These are phyloP conservation scores for Heterodera carotae DNA, from an alignment of 1,140 invertebrate genomes.

Conservation along the genomic window DNA sequence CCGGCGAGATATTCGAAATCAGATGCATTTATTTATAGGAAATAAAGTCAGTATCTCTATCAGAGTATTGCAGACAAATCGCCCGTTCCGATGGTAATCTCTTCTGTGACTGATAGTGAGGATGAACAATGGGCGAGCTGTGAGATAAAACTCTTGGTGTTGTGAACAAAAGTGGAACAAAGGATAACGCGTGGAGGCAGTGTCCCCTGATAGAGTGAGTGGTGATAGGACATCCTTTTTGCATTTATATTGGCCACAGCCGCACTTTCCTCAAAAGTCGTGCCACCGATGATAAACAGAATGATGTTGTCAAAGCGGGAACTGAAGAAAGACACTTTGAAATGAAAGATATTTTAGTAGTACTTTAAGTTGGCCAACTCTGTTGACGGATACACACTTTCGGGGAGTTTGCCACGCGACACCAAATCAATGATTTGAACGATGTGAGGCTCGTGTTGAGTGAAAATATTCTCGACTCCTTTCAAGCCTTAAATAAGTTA, in stretches of 20 bases:
- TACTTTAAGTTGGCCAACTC: constrained; percentile 42
- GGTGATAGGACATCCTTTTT: constrained; percentile 68
- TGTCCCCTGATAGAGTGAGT: constrained; percentile 2
- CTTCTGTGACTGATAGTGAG: neutral
- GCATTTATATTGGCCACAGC: constrained; percentile 83
- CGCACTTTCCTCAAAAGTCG: constrained; percentile 91
- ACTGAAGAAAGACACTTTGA: constrained; percentile 33
- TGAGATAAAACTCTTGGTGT: constrained; percentile 68
- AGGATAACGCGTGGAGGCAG: constrained; percentile 78
- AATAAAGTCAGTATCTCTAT: no score
- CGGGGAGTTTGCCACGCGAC: constrained; percentile 46
- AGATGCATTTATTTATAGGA: no score
- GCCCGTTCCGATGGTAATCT: neutral
- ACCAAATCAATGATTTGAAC: constrained; percentile 55
- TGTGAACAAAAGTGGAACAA: constrained; percentile 87
- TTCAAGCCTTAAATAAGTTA: constrained; percentile 54
- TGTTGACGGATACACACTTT: constrained; percentile 42
- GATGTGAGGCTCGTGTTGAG: constrained; percentile 63
- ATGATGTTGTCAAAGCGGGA: constrained; percentile 79
- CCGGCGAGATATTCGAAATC: no score
- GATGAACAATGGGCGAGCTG: constrained; percentile 36
- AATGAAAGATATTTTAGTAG: constrained; percentile 19
- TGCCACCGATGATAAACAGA: constrained; percentile 91
- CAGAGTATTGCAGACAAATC: constrained; percentile 21
- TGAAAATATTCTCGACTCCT: constrained; percentile 65